Evolutionary conservation across 2,888 invertebrate genomes (phyloP), one percentile per base, ranked within the genome.

Genomic region (Heliconius ismenius): DNA sequence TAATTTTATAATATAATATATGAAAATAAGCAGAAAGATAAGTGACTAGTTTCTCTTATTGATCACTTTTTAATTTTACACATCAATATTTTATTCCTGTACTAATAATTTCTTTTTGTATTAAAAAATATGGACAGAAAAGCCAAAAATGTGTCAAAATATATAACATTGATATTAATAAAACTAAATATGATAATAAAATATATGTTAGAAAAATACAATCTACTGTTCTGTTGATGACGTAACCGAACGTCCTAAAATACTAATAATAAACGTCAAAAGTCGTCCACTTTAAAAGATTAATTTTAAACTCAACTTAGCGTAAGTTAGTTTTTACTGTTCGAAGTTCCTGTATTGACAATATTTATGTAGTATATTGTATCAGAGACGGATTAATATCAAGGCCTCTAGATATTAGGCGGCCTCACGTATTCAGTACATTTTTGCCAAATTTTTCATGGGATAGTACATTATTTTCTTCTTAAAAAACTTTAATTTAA

Each of bases 331-430:
- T 76, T 54, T 73, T 79, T 81, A 82, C 82, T 80, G 78, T 75
- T 80, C 79, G 80, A 91, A 91, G 92, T 92, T 92, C 92, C 92
- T 92, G 87, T 89, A 83, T 82, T 88, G 92, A 92, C 92, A 92
- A 92, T 92, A 92, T 91, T 82, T 82, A 78, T 81, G 81, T 84
- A 83, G 83, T 75, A 74, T 78, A 79, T 58, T 67, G 74, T 73
- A 67, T 64, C 69, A 43, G 75, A 54, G 70, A n/a, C 58, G 70
- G 70, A 58, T 70, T 70, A 70, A 70, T 58, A 58, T 70, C 24
- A 58, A 58, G 70, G 58, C 70, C 70, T 24, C 70, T 54, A 13
- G 18, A n/a, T 28, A 54, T 32, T 28, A 28, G 69, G n/a, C n/a
- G 43, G 26, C 32, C 58, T 58, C 32, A 15, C 28, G 15, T 7